Conservation (phyloP, 2,113 vertebrate genomes). For the Lagenorhynchus albirostris region DNA sequence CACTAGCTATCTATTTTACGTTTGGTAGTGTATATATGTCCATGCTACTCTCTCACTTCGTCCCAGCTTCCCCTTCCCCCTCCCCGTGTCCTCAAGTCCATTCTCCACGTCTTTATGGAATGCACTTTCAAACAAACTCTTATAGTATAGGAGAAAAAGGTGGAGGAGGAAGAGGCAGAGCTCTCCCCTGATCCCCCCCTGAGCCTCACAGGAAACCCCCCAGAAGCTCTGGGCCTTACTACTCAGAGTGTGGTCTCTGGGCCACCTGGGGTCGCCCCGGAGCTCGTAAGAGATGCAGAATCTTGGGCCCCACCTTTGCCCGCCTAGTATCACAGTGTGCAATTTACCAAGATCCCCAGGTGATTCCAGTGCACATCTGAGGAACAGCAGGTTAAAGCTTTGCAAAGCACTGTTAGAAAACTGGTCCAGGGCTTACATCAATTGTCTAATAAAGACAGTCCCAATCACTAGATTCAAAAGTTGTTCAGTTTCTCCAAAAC, state of each 20-base stretch:
- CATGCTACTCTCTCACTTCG: too few relatives aligned
- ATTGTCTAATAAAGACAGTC: neutral
- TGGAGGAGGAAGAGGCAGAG: neutral
- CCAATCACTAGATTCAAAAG: neutral
- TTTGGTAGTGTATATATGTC: too few relatives aligned
- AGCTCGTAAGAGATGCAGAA: neutral
- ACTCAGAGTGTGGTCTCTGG: neutral
- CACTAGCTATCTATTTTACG: too few relatives aligned
- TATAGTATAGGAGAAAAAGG: neutral
- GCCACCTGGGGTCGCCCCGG: neutral
- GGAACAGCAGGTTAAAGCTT: neutral
- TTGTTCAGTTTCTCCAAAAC: neutral
- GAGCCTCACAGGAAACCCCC: neutral
- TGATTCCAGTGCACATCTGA: neutral
- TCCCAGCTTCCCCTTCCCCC: too few relatives aligned
- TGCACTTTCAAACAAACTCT: slow-evolving; percentile 2
- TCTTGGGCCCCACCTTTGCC: neutral
- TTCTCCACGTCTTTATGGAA: neutral
- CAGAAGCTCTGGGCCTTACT: neutral
- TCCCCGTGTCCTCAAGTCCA: too few relatives aligned
- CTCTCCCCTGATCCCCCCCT: neutral
- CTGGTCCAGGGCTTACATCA: neutral
- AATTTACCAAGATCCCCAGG: neutral
- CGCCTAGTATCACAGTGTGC: neutral
- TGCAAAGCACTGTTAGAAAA: neutral